Percentiles rank a stretch among this genome's conserved stretches.
Evolutionary conservation across 2,888 invertebrate genomes (phyloP).

Genomic region (Idaea straminata): DNA sequence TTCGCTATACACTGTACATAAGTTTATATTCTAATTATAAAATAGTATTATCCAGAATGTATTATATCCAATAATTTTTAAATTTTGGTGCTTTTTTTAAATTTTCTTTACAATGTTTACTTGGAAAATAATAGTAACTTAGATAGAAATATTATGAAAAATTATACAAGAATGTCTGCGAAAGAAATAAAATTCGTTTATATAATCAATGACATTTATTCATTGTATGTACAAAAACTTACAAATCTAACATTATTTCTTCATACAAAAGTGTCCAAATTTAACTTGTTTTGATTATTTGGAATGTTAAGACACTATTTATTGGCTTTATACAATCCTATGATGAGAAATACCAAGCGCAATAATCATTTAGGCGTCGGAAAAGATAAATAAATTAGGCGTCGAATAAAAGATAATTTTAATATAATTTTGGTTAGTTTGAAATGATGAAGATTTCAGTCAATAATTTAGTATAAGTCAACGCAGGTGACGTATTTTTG

Average conservation of each 20-base stretch:
- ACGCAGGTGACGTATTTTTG: background rate
- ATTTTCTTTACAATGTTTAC: too few relatives aligned
- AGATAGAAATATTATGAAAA: too few relatives aligned
- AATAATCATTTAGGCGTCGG: slow-evolving; percentile 40
- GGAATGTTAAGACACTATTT: slow-evolving; percentile 79
- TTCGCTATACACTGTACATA: too few relatives aligned
- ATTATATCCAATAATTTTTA: too few relatives aligned
- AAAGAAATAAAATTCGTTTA: slow-evolving; percentile 47
- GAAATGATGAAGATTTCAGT: slow-evolving; percentile 28
- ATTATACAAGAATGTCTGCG: slow-evolving; percentile 5
- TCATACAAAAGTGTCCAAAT: slow-evolving; percentile 79
- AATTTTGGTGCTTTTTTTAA: too few relatives aligned
- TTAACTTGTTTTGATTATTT: slow-evolving; percentile 71
- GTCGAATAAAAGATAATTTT: slow-evolving; percentile 22
- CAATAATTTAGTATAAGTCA: slow-evolving; percentile 15
- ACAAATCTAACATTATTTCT: slow-evolving; percentile 66
- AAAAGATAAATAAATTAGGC: slow-evolving; percentile 35
- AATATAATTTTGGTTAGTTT: slow-evolving; percentile 27
- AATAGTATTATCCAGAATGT: too few relatives aligned
- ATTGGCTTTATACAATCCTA: slow-evolving; percentile 64
- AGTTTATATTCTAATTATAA: too few relatives aligned
- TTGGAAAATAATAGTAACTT: too few relatives aligned
- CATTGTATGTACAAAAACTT: slow-evolving; percentile 80
- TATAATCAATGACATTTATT: slow-evolving; percentile 78
- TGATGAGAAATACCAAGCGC: slow-evolving; percentile 64